Base-by-base conservation (phyloP, 2,113 vertebrate genomes). In the Pelobates fuscus region DNA sequence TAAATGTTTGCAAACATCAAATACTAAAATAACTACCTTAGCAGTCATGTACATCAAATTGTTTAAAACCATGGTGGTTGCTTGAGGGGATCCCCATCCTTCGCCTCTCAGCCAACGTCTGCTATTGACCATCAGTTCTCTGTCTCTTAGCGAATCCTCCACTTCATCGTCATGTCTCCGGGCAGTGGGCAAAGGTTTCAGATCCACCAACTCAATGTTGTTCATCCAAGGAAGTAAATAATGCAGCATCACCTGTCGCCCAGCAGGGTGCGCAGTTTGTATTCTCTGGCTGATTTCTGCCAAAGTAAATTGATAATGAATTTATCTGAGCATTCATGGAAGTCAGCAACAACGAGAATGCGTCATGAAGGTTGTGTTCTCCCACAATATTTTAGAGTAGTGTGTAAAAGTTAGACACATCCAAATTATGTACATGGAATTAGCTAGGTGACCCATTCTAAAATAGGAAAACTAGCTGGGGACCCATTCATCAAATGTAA, bases 31-130 rank as follows among this genome's bases (percentile, higher is more conserved):
- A 49, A 44, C 85, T 87, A 99, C 97, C 95, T 99, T 99, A 18
- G 97, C 97, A 1, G 97, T 99, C 93, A 99, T 99, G 81, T 98
- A 99, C 95, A 99, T 96, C 49, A 99, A 94, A 78, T 99, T 99
- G 88, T 99, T 99, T 75, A 99, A 87, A 86, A 99, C 95, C 95
- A 99, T 97, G 52, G 95, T 91, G 20, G 97, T 98, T 67, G 97
- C 97, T 46, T 95, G 95, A 0, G 95, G 96, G 1, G 97, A 99
- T 2, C 97, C 97, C 97, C 97, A 99, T 77, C 97, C 97, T 80
- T 98, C 96, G 77, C 97, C 97, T 72, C 91, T 88, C 0, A 99
- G 86, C 97, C 97, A 99, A 60, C 97, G 92, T 1, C 96, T 87
- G 81, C 96, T 98, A 60, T 96, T 99, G 69, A 98, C 92, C 96